Base-by-base conservation (phyloP, 2,797 vertebrate genomes). In the Naso thynnoides region DNA sequence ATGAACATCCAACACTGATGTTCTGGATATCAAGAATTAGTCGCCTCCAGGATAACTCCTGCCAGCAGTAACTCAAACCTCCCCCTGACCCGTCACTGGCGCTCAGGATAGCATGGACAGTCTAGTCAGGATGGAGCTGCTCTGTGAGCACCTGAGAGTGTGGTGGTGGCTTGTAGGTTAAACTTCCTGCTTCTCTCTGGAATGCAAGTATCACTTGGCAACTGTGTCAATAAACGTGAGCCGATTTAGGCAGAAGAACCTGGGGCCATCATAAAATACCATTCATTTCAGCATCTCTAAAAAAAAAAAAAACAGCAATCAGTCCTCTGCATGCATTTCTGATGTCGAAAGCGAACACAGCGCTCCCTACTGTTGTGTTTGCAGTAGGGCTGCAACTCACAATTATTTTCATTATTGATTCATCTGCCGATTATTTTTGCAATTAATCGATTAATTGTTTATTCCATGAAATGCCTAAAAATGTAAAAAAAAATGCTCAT, bases 271-370 rank as follows among this genome's bases (percentile, higher is more conserved):
- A 62, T 16, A 44, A 49, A 23, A 39, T 24, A 41, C 63, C 23
- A 13, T 56, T 44, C 49, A 73, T 57, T 1, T 14, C 49, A 6
- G 29, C 21, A 52, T 54, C 49, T 29, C 41, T 72, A n/a, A n/a
- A n/a, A n/a, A n/a, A n/a, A n/a, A n/a, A n/a, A n/a, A n/a, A n/a
- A n/a, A n/a, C n/a, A n/a, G 27, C 11, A 31, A 21, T 53, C 33
- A 77, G 18, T 63, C 74, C 54, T 79, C 8, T 0, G 19, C 41
- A 48, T 49, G 18, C 52, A 69, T 18, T 24, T 56, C 55, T 53
- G 2, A 81, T 72, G 39, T 81, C 76, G 83, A 62, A 80, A 63
- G 42, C 29, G 38, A 89, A 83, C 80, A 70, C 2, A 78, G 41
- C 33, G 5, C 39, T 38, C 3, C 0, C 19, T 33, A 21, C 66